Conservation (phyloP, 2,797 vertebrate genomes). For the Gobionotothen gibberifrons region DNA sequence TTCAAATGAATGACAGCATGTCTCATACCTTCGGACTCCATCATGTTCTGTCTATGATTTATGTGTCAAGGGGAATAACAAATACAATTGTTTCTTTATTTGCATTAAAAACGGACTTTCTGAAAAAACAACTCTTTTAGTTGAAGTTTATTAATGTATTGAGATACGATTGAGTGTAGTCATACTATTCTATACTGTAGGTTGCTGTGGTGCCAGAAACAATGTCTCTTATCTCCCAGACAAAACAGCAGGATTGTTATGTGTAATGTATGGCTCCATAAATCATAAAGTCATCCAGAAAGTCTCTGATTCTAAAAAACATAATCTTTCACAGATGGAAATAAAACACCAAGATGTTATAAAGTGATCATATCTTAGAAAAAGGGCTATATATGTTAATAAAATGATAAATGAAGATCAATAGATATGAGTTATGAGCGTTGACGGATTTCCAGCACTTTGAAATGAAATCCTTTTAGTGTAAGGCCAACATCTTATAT, state of each 20-base stretch:
- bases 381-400: constrained; percentile 27
- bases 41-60: constrained; percentile 25
- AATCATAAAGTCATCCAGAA: constrained; percentile 43
- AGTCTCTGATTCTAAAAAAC: constrained; percentile 13
- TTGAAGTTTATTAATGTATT: constrained; percentile 9
- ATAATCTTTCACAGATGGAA: constrained; percentile 23
- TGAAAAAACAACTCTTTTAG: background rate
- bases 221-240: constrained; percentile 37
- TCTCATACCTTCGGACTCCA: constrained; percentile 17
- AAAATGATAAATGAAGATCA: constrained; percentile 50
- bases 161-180: constrained; percentile 22
- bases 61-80: constrained; percentile 26
- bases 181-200: constrained; percentile 14
- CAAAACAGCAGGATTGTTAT: constrained; percentile 41
- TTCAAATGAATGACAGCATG: constrained; percentile 43
- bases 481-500: constrained; percentile 40
- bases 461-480: constrained; percentile 59
- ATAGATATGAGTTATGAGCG: constrained; percentile 45
- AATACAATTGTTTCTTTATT: constrained; percentile 6
- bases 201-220: constrained; percentile 48
- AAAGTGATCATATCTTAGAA: constrained; percentile 35
- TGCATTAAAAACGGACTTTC: constrained; percentile 28
- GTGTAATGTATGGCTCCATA: constrained; percentile 40
- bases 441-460: constrained; percentile 45
- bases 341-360: constrained; percentile 40